These are phyloP conservation scores for Rhinella marina DNA, from an alignment of 2,797 vertebrate genomes.

Conservation along the genomic window DNA sequence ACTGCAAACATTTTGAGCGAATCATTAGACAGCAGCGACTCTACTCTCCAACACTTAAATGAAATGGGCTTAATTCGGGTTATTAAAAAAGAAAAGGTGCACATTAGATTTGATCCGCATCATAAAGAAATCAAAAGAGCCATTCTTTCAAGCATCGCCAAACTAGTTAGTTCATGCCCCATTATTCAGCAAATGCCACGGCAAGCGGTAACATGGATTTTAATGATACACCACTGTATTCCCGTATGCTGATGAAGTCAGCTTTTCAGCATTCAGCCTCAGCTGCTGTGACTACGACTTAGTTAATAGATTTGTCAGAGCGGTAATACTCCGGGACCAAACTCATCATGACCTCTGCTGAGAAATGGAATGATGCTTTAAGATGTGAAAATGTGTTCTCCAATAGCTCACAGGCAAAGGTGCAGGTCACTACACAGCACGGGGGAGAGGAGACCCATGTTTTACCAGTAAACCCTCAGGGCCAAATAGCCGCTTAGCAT, in stretches of 20 bases:
- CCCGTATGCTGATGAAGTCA: constrained; percentile 50
- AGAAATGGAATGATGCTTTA: constrained; percentile 43
- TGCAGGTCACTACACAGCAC: constrained; percentile 34
- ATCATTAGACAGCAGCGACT: constrained; percentile 12
- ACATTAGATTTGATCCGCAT: constrained; percentile 46
- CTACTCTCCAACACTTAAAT: background rate
- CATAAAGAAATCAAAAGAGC: constrained; percentile 46
- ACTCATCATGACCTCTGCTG: constrained; percentile 52
- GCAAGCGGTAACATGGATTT: constrained; percentile 28
- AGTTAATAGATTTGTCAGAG: constrained; percentile 51
- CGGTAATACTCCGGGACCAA: constrained; percentile 49
- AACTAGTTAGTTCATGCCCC: constrained; percentile 48
- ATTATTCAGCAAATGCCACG: constrained; percentile 55
- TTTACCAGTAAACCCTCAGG: background rate
- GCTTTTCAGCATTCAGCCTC: constrained; percentile 29
- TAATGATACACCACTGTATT: constrained; percentile 53
- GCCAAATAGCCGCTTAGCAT: background rate
- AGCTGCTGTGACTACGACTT: background rate
- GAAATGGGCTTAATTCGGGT: constrained; percentile 22
- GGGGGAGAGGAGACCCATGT: background rate
- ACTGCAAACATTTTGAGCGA: background rate
- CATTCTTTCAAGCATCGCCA: constrained; percentile 33
- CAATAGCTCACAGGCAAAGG: constrained; percentile 31
- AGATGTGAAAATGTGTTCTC: constrained; percentile 40
- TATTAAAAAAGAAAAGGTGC: constrained; percentile 41